Percentiles rank a stretch among this genome's conserved stretches.
Evolutionary conservation across 2,797 vertebrate genomes (phyloP).

Genomic region (Sarcophilus harrisii): DNA sequence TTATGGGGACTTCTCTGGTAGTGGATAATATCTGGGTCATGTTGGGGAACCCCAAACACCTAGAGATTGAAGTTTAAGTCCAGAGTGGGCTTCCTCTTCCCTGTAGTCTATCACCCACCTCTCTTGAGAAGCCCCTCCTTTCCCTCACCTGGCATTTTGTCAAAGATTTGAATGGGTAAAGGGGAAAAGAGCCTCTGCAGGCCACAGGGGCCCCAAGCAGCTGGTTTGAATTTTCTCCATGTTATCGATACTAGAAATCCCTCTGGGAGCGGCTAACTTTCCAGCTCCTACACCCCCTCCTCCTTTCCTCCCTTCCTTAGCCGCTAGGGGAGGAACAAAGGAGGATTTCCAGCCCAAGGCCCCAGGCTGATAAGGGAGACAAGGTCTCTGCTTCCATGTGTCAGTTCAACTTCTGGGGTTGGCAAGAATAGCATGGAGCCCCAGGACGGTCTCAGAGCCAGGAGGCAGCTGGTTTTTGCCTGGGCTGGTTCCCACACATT

Average conservation of each 20-base stretch:
- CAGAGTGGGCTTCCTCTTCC: background rate
- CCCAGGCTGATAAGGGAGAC: background rate
- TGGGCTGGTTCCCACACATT: background rate
- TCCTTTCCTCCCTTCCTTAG: background rate
- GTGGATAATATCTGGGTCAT: background rate
- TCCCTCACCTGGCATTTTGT: background rate
- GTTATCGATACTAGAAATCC: constrained; percentile 43
- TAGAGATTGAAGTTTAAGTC: background rate
- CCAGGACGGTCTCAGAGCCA: background rate
- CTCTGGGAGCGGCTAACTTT: constrained; percentile 60
- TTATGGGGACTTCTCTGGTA: background rate
- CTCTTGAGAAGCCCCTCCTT: background rate
- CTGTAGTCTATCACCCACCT: accelerated
- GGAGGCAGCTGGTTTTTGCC: constrained; percentile 10
- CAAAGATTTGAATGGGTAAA: background rate
- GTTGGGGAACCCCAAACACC: background rate
- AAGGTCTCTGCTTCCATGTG: background rate
- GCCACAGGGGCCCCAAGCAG: background rate
- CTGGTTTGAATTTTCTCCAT: constrained; percentile 64
- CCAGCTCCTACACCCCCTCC: background rate
- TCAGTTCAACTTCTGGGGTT: background rate
- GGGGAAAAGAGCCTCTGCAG: background rate
- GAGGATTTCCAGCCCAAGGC: background rate
- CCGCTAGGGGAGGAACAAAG: background rate
- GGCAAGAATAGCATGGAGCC: background rate